These are phyloP conservation scores for Synergus umbraculus DNA, from an alignment of 2,888 invertebrate species.

Conservation along the genomic window DNA sequence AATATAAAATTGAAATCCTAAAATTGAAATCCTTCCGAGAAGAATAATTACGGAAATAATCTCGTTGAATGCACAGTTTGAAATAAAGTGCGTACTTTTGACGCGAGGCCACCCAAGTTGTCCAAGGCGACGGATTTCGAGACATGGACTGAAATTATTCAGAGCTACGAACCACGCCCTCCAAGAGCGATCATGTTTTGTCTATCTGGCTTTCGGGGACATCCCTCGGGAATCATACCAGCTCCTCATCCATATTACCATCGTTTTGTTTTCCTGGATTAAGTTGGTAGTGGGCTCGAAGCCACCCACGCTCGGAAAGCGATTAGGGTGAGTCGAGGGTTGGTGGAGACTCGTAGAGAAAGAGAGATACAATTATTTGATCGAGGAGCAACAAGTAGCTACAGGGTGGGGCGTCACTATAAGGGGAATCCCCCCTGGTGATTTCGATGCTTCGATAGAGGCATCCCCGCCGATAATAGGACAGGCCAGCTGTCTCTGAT, in stretches of 20 bases:
- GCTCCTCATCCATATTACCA: slow-evolving; percentile 13
- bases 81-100: slow-evolving; percentile 33
- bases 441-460: slow-evolving; percentile 48
- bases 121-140: slow-evolving; percentile 46
- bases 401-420: slow-evolving; percentile 33
- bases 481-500: slow-evolving; percentile 26
- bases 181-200: slow-evolving; percentile 53
- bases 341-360: background rate
- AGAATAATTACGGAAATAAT: slow-evolving; percentile 11
- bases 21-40: background rate
- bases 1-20: background rate
- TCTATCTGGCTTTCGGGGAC: slow-evolving; percentile 42
- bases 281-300: background rate
- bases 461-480: slow-evolving; percentile 33
- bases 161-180: slow-evolving; percentile 55
- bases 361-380: slow-evolving; percentile 44
- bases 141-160: slow-evolving; percentile 52
- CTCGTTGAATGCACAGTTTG: slow-evolving; percentile 5
- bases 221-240: slow-evolving; percentile 32
- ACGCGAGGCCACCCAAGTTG: slow-evolving; percentile 52
- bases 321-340: background rate
- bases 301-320: slow-evolving; percentile 21
- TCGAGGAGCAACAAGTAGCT: slow-evolving; percentile 46
- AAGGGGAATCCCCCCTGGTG: slow-evolving; percentile 42
- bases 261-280: slow-evolving; percentile 32